phyloP scores from a whole-genome alignment of 2,797 vertebrate species.

The Sandelia bainsii region DNA sequence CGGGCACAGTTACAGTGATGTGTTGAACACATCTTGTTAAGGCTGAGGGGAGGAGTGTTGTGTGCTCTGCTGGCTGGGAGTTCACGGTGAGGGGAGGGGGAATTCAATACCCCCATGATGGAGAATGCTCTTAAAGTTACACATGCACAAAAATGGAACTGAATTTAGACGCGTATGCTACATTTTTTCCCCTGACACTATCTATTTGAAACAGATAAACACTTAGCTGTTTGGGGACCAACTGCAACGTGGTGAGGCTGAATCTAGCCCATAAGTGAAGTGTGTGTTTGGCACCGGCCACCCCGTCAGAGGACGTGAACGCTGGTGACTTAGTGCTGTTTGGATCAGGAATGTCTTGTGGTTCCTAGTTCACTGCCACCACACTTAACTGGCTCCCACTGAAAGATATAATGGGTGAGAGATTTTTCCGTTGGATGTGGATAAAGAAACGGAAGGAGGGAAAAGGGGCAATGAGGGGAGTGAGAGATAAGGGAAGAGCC shows the following conservation, averaged over 20 bases:
- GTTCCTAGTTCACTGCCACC: constrained; percentile 86
- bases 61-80: constrained; percentile 68
- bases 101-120: constrained; percentile 77
- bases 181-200: constrained; percentile 66
- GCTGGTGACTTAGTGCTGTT: constrained; percentile 80
- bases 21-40: constrained; percentile 80
- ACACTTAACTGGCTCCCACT: constrained; percentile 82
- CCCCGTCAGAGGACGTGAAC: constrained; percentile 69
- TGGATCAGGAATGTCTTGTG: constrained; percentile 84
- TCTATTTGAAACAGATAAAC: constrained; percentile 79
- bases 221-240: constrained; percentile 66
- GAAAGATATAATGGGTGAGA: constrained; percentile 85
- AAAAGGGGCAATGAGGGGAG: constrained; percentile 58
- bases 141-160: constrained; percentile 65
- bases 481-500: constrained; percentile 78
- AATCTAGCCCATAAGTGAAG: constrained; percentile 73
- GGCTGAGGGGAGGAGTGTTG: constrained; percentile 43
- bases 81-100: constrained; percentile 72
- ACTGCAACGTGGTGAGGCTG: constrained; percentile 69
- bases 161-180: constrained; percentile 49
- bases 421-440: constrained; percentile 85
- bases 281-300: constrained; percentile 75
- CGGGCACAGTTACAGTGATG: constrained; percentile 71
- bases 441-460: constrained; percentile 73
- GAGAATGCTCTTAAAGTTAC: constrained; percentile 73